These are phyloP conservation scores for Drosophila chauvacae DNA, from an alignment of 1,140 invertebrate species.

Conservation along the genomic window DNA sequence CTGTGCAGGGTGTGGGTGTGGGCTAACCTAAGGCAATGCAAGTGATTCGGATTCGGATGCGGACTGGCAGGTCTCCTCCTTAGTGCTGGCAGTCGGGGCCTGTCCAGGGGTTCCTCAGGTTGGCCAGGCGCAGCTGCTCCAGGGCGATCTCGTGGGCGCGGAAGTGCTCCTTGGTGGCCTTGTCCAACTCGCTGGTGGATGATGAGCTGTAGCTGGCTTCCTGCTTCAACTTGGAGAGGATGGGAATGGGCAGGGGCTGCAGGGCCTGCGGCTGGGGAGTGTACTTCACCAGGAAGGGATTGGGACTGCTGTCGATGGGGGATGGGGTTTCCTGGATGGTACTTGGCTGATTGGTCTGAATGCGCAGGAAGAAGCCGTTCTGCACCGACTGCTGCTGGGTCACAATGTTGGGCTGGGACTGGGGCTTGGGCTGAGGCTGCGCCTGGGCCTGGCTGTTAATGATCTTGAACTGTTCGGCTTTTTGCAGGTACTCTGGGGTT, in stretches of 20 bases:
- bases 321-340: background rate
- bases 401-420: slow-evolving; percentile 19
- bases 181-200: slow-evolving; percentile 57
- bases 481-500: slow-evolving; percentile 16
- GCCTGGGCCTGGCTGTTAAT: slow-evolving; percentile 23
- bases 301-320: slow-evolving; percentile 23
- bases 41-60: slow-evolving; percentile 38
- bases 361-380: slow-evolving; percentile 72
- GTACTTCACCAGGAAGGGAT: slow-evolving; percentile 71
- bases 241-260: slow-evolving; percentile 4
- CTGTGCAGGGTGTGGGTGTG: slow-evolving; percentile 22
- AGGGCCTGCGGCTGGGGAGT: slow-evolving; percentile 13
- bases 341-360: slow-evolving; percentile 49
- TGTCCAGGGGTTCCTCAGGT: slow-evolving; percentile 53
- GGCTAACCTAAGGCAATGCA: slow-evolving; percentile 57
- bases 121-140: slow-evolving; percentile 78
- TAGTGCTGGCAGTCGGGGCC: slow-evolving; percentile 39
- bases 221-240: slow-evolving; percentile 11
- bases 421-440: slow-evolving; percentile 7
- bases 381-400: slow-evolving; percentile 70
- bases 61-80: slow-evolving; percentile 4
- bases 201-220: slow-evolving; percentile 6
- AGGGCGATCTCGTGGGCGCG: slow-evolving; percentile 74
- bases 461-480: slow-evolving; percentile 31
- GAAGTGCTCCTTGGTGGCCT: slow-evolving; percentile 73